These are phyloP conservation scores for Coecobrya sp. DNA, from an alignment of 2,888 invertebrate genomes.

Conservation along the genomic window DNA sequence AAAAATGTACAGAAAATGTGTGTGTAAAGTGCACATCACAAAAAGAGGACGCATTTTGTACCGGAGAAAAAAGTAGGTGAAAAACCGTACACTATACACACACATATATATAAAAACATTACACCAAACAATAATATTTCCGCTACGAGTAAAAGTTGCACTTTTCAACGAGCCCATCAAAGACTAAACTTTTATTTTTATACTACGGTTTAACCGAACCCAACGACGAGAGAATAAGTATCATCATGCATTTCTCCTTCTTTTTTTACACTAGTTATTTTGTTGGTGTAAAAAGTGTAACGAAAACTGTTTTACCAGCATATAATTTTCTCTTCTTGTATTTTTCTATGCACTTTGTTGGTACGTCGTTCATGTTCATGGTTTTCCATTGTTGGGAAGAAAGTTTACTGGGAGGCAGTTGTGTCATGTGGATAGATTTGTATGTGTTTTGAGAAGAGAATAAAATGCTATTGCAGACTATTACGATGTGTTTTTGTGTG, in stretches of 20 bases:
- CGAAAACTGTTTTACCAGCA: conserved; percentile 9
- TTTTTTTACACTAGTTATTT: not conserved
- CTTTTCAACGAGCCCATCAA: conserved; percentile 49
- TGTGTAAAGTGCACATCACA: not conserved
- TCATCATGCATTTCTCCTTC: not conserved
- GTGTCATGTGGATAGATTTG: conserved; percentile 13
- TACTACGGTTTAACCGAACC: not conserved
- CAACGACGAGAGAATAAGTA: not conserved
- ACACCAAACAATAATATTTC: not conserved
- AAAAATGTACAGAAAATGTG: not conserved
- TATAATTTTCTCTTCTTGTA: not conserved
- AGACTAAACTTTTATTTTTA: conserved; percentile 32
- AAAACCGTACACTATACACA: conserved; percentile 20
- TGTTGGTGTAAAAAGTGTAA: conserved; percentile 5
- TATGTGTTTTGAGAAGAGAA: not conserved
- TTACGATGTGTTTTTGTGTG: conserved; percentile 23
- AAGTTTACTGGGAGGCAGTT: not conserved
- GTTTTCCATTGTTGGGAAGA: conserved; percentile 6
- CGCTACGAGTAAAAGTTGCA: conserved; percentile 10
- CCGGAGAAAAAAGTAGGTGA: not conserved
- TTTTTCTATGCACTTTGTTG: not conserved
- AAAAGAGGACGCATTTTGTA: not conserved
- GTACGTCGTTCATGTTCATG: conserved; percentile 7
- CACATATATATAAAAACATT: not conserved
- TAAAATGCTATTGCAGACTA: conserved; percentile 35